Base-by-base conservation (phyloP, 2,888 invertebrate species). In the Diloba caeruleocephala region DNA sequence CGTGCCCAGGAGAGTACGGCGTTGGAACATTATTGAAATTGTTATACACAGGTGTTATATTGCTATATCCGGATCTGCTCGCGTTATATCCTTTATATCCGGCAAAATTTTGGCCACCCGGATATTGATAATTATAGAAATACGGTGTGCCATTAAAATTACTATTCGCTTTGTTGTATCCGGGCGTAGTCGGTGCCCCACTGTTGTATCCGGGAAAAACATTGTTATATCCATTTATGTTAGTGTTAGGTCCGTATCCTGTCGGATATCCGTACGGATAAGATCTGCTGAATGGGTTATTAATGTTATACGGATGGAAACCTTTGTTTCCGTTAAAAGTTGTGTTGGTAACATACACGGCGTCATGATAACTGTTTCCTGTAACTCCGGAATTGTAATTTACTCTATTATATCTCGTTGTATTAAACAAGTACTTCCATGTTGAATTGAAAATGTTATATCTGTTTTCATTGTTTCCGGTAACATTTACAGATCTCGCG, bases 211-310 rank as follows among this genome's bases (percentile, higher is more conserved):
- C 21, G 4, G 36, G 5, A 8, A 10, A 3, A 15, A 13, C 10
- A 8, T 8, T 33, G n/a, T 2, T 26, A 26, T 25, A n/a, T n/a
- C n/a, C 25, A 13, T 10, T 14, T 6, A 6, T 0, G 6, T 34
- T 41, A 0, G 13, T 13, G 10, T 10, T 28, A 0, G 33, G 36
- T n/a, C 10, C 33, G 17, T 63, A 57, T 0, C 58, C 64, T 5
- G 60, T 12, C 0, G 65, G 65, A 28, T 61, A 58, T 8, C 59
- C 41, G 33, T 65, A 64, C 7, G 65, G 61, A 38, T 61, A 58
- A 0, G 61, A 58, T 23, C 37, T 25, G 6, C n/a, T n/a, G 31
- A 4, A 3, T 14, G 39, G 19, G 1, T 28, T 26, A 12, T 32
- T 50, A 25, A 3, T 9, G 4, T 21, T 21, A 1, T 8, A 8